These are phyloP conservation scores for Rutpela maculata DNA, from an alignment of 2,888 invertebrate genomes.

Conservation along the genomic window DNA sequence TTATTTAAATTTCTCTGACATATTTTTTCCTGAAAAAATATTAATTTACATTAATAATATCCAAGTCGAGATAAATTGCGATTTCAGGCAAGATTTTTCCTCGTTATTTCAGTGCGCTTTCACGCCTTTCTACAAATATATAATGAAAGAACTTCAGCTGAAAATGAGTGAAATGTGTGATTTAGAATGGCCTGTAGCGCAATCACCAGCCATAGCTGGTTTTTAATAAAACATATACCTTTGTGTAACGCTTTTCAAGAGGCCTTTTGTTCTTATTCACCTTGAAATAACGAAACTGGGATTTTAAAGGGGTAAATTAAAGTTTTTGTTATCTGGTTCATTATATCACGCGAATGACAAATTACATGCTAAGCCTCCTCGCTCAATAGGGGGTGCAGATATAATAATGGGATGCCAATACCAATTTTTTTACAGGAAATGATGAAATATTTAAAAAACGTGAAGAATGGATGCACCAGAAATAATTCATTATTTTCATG, in stretches of 20 bases:
- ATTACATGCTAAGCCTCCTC: background rate
- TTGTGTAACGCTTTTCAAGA: conserved; percentile 17
- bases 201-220: conserved; percentile 11
- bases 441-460: background rate
- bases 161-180: conserved; percentile 11
- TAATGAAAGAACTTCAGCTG: conserved; percentile 9
- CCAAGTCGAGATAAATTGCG: background rate
- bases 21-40: background rate
- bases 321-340: conserved; percentile 14
- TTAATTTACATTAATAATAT: background rate
- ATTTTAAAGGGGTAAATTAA: conserved; percentile 17
- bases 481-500: background rate
- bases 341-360: background rate
- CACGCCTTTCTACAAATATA: conserved; percentile 5
- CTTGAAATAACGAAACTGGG: conserved; percentile 10
- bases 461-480: background rate
- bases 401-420: no score
- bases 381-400: background rate
- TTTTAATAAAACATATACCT: conserved; percentile 25
- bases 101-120: background rate
- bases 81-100: background rate
- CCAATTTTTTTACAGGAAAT: no score
- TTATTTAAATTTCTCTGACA: background rate
- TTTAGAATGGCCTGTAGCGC: conserved; percentile 11
- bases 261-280: conserved; percentile 8